Conservation (phyloP, 1,140 invertebrate species). For the Zaprionus davidi region DNA sequence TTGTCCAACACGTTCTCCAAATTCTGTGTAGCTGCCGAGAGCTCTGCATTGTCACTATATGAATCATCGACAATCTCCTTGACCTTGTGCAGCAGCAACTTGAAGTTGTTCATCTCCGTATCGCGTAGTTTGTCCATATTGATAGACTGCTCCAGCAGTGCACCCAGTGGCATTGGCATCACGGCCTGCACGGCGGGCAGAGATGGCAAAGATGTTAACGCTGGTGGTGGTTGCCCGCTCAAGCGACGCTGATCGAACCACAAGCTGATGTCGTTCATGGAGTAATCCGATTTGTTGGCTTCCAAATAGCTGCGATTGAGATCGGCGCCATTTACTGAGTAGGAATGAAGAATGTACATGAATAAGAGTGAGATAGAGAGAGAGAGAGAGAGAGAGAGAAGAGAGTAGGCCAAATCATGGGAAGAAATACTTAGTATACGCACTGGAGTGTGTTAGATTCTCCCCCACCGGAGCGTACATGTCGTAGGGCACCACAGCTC, state of each 20-base stretch:
- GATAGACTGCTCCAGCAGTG: conserved; percentile 52
- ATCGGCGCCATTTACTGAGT: conserved; percentile 77
- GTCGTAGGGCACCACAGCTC: conserved; percentile 31
- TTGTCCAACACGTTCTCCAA: conserved; percentile 80
- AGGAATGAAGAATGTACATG: neutral
- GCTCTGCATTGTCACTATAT: conserved; percentile 81
- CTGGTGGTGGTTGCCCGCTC: conserved; percentile 34
- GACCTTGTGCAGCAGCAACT: conserved; percentile 74
- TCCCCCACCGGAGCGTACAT: conserved; percentile 66
- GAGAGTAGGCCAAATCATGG: neutral
- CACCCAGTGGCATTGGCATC: conserved; percentile 47
- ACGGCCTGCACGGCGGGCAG: conserved; percentile 11
- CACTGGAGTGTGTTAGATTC: conserved; percentile 80
- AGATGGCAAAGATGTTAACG: conserved; percentile 6
- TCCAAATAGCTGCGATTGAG: conserved; percentile 81
- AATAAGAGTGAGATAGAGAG: neutral
- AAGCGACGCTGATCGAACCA: conserved; percentile 77
- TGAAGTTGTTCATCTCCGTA: conserved; percentile 80
- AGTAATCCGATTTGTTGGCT: conserved; percentile 82
- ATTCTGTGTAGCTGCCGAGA: conserved; percentile 79
- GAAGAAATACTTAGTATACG: conserved; percentile 1
- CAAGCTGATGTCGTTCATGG: conserved; percentile 73
- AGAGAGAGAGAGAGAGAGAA: too few species aligned
- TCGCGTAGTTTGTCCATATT: conserved; percentile 52
- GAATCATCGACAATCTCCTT: conserved; percentile 83